Conservation (phyloP, 2,888 invertebrate species). For the Melanotus villosus region DNA sequence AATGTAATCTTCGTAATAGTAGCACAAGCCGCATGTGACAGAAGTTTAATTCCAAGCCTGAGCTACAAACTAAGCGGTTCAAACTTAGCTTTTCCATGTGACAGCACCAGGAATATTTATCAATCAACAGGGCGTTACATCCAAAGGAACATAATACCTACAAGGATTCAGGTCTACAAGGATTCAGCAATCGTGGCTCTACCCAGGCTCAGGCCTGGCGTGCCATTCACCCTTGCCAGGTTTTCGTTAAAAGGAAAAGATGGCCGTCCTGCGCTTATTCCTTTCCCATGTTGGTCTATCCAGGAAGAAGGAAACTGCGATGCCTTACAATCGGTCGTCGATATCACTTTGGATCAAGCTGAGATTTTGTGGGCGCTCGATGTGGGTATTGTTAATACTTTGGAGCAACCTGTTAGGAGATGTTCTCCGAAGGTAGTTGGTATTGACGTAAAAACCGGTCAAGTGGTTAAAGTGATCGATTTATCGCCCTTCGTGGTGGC, state of each 20-base stretch:
- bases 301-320: slow-evolving; percentile 81
- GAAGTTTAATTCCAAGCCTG: not conserved
- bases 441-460: slow-evolving; percentile 72
- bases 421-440: slow-evolving; percentile 76
- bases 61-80: slow-evolving; percentile 65
- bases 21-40: not conserved
- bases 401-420: slow-evolving; percentile 72
- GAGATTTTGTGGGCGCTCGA: slow-evolving; percentile 75
- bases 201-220: slow-evolving; percentile 75
- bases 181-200: slow-evolving; percentile 74
- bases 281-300: slow-evolving; percentile 78
- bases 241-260: slow-evolving; percentile 70
- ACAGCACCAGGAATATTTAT: slow-evolving; percentile 73
- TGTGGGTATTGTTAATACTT: slow-evolving; percentile 73
- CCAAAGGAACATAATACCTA: slow-evolving; percentile 74
- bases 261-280: slow-evolving; percentile 71
- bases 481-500: slow-evolving; percentile 70
- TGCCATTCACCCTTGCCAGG: slow-evolving; percentile 74
- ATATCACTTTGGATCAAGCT: slow-evolving; percentile 74
- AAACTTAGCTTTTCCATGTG: slow-evolving; percentile 66
- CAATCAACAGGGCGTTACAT: slow-evolving; percentile 72
- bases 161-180: slow-evolving; percentile 73
- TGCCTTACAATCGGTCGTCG: slow-evolving; percentile 80
- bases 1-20: not conserved
- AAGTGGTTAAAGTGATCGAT: slow-evolving; percentile 74